Conservation (phyloP, 2,797 vertebrate genomes). For the Nasua narica region DNA sequence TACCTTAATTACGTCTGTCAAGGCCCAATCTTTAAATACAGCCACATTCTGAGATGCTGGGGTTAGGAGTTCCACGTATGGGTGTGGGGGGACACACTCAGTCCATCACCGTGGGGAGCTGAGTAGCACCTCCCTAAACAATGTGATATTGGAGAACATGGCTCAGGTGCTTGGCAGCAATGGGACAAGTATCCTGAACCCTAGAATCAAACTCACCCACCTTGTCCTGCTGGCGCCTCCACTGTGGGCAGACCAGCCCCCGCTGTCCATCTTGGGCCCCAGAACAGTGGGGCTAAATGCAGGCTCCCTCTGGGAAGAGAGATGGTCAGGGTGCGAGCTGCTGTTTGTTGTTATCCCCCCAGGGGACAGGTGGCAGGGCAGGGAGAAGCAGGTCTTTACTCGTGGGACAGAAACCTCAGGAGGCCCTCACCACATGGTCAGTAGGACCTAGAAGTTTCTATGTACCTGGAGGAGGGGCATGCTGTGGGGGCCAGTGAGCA, state of each 20-base stretch:
- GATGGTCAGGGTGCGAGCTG: background rate
- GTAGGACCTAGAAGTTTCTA: background rate
- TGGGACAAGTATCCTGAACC: background rate
- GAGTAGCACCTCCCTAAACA: background rate
- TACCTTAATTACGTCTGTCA: background rate
- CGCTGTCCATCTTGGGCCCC: background rate
- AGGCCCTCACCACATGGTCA: background rate
- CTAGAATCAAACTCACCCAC: background rate
- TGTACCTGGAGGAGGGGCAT: background rate
- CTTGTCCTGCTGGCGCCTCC: background rate
- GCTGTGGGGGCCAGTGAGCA: background rate
- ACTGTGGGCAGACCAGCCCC: background rate
- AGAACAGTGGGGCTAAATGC: background rate
- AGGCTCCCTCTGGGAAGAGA: background rate
- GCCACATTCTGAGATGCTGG: background rate
- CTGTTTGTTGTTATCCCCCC: background rate
- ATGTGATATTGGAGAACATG: background rate
- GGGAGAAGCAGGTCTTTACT: background rate
- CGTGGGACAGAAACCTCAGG: background rate
- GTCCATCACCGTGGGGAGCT: background rate
- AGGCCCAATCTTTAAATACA: background rate
- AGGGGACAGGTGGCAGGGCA: background rate
- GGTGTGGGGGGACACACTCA: background rate
- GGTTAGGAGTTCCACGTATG: background rate
- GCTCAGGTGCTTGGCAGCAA: background rate